These are phyloP conservation scores for Crocodylus rhombifer DNA, from an alignment of 2,797 vertebrate species.

Conservation along the genomic window DNA sequence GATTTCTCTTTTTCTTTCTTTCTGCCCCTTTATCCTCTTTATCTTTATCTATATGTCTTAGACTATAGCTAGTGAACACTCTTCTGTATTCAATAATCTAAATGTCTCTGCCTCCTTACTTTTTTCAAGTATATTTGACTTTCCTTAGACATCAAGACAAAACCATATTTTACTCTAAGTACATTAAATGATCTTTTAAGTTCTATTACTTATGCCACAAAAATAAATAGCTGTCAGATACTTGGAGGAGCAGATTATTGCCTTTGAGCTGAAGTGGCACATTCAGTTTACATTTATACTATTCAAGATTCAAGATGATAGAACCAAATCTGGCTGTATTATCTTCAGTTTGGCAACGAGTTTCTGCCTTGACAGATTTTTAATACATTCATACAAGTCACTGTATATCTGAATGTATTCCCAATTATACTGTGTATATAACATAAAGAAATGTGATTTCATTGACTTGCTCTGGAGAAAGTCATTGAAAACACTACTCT, in stretches of 20 bases:
- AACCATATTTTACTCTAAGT: constrained; percentile 14
- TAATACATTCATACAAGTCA: not conserved
- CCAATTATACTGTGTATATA: not conserved
- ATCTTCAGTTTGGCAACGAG: not conserved
- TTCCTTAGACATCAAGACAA: constrained; percentile 43
- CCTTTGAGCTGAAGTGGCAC: not conserved
- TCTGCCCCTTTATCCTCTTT: not conserved
- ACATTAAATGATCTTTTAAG: constrained; percentile 37
- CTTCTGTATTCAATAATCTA: constrained; percentile 31
- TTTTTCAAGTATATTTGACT: constrained; percentile 49
- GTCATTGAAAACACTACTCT: constrained; percentile 27
- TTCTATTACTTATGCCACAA: constrained; percentile 46
- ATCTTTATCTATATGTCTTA: not conserved
- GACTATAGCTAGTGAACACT: not conserved
- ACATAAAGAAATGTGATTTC: constrained; percentile 8
- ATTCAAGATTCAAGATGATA: constrained; percentile 46
- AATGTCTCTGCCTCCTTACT: constrained; percentile 33
- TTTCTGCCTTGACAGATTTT: constrained; percentile 13
- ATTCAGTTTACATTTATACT: constrained; percentile 20
- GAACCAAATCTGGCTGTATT: constrained; percentile 33
- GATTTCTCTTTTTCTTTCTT: not conserved
- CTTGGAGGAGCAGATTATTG: constrained; percentile 42
- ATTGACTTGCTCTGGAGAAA: not conserved
- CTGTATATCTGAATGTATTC: not conserved
- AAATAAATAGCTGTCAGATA: constrained; percentile 65